Evolutionary conservation across 2,113 vertebrate species (phyloP).

Genomic region (Poecile atricapillus): DNA sequence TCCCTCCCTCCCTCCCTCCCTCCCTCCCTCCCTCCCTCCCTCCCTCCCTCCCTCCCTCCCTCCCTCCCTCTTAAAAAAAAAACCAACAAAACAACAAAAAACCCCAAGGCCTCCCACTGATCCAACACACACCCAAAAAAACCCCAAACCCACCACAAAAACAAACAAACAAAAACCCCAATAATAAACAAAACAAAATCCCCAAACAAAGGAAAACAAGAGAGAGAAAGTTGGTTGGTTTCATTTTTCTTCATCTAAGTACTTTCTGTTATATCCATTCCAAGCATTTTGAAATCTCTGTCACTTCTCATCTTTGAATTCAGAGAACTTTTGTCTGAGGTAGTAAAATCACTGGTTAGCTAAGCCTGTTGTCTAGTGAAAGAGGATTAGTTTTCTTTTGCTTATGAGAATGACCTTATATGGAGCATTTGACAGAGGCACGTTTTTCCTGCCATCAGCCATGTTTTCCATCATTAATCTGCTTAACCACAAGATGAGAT

Average conservation of each 20-base stretch:
- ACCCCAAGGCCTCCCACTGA: too few relatives aligned
- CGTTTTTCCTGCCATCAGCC: not conserved
- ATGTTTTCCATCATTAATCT: not conserved
- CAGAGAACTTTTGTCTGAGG: constrained; percentile 39
- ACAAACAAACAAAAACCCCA: too few relatives aligned
- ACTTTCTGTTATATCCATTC: not conserved
- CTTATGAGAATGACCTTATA: not conserved
- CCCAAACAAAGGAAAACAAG: not conserved
- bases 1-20: too few relatives aligned
- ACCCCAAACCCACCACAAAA: not conserved
- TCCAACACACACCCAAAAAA: too few relatives aligned
- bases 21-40: too few relatives aligned
- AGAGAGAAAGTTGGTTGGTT: not conserved
- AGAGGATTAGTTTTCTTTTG: constrained; percentile 24
- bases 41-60: too few relatives aligned
- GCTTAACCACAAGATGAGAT: not conserved
- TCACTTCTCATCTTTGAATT: constrained; percentile 20
- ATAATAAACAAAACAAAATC: not conserved
- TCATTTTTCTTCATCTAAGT: not conserved
- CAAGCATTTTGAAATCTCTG: constrained; percentile 38
- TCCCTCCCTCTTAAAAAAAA: not conserved
- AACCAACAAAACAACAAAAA: not conserved
- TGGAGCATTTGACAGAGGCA: not conserved
- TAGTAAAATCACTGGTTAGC: constrained; percentile 30
- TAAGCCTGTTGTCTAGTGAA: constrained; percentile 25